Base-by-base conservation (phyloP, 2,888 invertebrate species). In the Brenthis daphne region DNA sequence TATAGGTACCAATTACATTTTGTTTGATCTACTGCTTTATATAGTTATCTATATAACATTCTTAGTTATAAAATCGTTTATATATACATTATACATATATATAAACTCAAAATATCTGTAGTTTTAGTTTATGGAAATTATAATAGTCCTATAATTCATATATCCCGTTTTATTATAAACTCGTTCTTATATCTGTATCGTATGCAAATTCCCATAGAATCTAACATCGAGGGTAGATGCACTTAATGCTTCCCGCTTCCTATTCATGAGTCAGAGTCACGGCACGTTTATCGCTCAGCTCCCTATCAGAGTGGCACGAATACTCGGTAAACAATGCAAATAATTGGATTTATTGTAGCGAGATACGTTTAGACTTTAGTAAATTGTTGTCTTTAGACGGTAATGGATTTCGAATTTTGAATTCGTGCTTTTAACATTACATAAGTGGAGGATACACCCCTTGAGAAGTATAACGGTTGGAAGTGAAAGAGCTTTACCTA, bases 191-290 rank as follows among this genome's bases (percentile, higher is more conserved):
- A n/a, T 60, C 50, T 24, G 58, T 55, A 60, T 65, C 51, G 61
- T 68, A 65, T 61, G 50, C 57, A 53, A 65, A 71, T 68, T 57
- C 57, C 37, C 61, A 65, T 68, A 65, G 50, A 65, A 71, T 68
- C 65, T 68, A 20, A 65, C 51, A 60, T 70, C 51, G 67, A 64
- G 67, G 67, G 65, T 57, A 68, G 68, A 65, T 63, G 67, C 65
- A 60, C 71, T 63, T 68, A 71, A 71, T 68, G 61, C 65, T 50
- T 43, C 64, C 68, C 60, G 65, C 47, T 70, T 56, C 68, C 70
- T 68, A 72, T 73, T 73, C 70, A 73, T 71, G 72, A 68, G 70
- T 64, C 70, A 64, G 33, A 70, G 70, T 70, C 72, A 73, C 70
- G 72, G 70, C 56, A 71, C 65, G 56, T 54, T 64, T 64, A 60